phyloP scores from a whole-genome alignment of 2,888 invertebrate genomes.

The Agapostemon virescens region DNA sequence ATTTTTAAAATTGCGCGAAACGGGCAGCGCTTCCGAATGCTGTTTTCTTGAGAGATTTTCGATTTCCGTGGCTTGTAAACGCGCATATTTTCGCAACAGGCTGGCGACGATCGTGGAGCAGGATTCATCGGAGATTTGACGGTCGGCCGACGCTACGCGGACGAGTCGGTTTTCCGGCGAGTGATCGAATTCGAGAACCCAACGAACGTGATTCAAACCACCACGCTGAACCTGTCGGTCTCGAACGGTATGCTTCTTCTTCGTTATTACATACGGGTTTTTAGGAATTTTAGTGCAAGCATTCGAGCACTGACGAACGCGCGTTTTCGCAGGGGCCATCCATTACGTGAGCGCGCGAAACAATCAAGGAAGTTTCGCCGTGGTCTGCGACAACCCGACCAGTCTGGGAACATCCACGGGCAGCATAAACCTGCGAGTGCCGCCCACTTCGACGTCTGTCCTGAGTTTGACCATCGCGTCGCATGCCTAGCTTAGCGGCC shows the following conservation, averaged over 20 bases:
- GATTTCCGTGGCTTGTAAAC: too few relatives aligned
- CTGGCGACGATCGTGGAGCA: slow-evolving; percentile 49
- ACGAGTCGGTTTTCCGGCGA: slow-evolving; percentile 76
- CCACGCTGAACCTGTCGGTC: slow-evolving; percentile 69
- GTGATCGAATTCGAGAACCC: slow-evolving; percentile 74
- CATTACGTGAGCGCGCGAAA: slow-evolving; percentile 74
- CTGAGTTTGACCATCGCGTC: slow-evolving; percentile 74
- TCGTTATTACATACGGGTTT: background rate
- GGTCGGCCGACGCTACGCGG: slow-evolving; percentile 71
- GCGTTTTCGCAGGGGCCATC: slow-evolving; percentile 68
- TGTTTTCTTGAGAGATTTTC: too few relatives aligned
- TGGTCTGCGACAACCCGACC: slow-evolving; percentile 73
- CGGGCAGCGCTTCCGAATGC: too few relatives aligned
- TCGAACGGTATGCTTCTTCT: slow-evolving; percentile 68
- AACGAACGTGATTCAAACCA: slow-evolving; percentile 70
- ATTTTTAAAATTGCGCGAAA: too few relatives aligned
- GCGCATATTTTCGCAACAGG: slow-evolving; percentile 12
- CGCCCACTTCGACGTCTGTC: slow-evolving; percentile 72
- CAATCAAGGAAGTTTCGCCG: slow-evolving; percentile 73
- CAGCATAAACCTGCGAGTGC: slow-evolving; percentile 72
- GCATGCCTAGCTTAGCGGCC: slow-evolving; percentile 49
- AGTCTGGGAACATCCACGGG: slow-evolving; percentile 70
- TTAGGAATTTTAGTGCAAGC: too few relatives aligned
- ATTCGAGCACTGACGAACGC: background rate
- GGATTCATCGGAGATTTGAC: slow-evolving; percentile 76